Base-by-base conservation (phyloP, 2,113 vertebrate genomes). In the Drymodes brunneopygia region DNA sequence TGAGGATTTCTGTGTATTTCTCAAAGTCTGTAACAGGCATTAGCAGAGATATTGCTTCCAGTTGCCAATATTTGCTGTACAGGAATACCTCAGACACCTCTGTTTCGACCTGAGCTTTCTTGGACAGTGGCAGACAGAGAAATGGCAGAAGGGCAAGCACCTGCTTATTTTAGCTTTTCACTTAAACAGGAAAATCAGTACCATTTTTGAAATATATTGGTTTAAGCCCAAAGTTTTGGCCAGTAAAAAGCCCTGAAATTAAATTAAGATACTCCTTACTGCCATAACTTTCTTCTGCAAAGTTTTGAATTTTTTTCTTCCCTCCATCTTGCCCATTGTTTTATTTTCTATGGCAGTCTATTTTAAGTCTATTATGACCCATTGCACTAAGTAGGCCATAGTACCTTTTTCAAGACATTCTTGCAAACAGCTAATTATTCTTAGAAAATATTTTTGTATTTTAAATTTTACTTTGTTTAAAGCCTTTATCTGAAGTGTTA, bases 111-210 rank as follows among this genome's bases (percentile, higher is more conserved):
- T 67, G 12, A 64, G 22, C 27, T 87, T 81, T 71, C 73, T 75
- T 93, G 48, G 57, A 44, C 18, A 23, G 29, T 58, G 64, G 54
- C 38, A 86, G 82, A n/a, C 18, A 75, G 42, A 85, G 25, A 88
- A 50, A 66, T 45, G 64, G 72, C 81, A 94, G 90, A 71, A 89
- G 65, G 73, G 61, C 7, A 92, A 86, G 22, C 90, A 92, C 53
- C 78, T 92, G 77, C 19, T 91, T 87, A n/a, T 81, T 94, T 88
- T 62, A 83, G 23, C 23, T 86, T 28, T 92, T 79, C 17, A 58
- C 19, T 78, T 79, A 74, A 92, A 86, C 5, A 66, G 21, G 10
- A 9, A 74, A 71, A 78, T 74, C 56, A 24, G 10, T 71, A 47
- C 10, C 12, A 28, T 74, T 78, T 96, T 78, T 38, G 0, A 89